Evolutionary conservation across 2,113 vertebrate species (phyloP).

Genomic region (Murina feae): DNA sequence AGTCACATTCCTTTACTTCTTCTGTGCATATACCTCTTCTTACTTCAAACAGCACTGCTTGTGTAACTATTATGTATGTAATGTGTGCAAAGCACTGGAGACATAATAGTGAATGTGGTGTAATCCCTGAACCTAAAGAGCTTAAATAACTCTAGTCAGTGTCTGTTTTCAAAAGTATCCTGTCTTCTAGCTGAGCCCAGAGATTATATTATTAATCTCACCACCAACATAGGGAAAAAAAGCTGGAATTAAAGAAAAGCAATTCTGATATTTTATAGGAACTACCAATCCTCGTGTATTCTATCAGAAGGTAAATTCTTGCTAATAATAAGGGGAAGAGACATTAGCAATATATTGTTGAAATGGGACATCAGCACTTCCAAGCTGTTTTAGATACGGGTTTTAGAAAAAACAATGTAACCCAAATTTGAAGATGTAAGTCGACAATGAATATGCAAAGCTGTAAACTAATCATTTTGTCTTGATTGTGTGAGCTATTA

Average conservation of each 20-base stretch:
- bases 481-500: conserved; percentile 53
- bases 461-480: neutral
- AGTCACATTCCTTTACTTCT: neutral
- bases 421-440: neutral
- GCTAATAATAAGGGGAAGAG: neutral
- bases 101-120: neutral
- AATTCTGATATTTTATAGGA: neutral
- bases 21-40: neutral
- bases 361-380: neutral
- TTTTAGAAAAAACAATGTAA: neutral
- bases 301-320: neutral
- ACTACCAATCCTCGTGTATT: neutral
- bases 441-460: conserved; percentile 17
- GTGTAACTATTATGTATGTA: neutral
- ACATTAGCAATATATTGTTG: neutral
- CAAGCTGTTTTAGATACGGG: neutral
- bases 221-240: neutral
- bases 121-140: neutral
- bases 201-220: neutral
- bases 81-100: neutral
- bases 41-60: neutral
- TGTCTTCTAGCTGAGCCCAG: neutral
- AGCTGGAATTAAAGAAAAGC: neutral
- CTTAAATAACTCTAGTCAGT: neutral
- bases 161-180: neutral